Evolutionary conservation across 2,113 vertebrate genomes (phyloP).

Genomic region (Chaetura pelagica): DNA sequence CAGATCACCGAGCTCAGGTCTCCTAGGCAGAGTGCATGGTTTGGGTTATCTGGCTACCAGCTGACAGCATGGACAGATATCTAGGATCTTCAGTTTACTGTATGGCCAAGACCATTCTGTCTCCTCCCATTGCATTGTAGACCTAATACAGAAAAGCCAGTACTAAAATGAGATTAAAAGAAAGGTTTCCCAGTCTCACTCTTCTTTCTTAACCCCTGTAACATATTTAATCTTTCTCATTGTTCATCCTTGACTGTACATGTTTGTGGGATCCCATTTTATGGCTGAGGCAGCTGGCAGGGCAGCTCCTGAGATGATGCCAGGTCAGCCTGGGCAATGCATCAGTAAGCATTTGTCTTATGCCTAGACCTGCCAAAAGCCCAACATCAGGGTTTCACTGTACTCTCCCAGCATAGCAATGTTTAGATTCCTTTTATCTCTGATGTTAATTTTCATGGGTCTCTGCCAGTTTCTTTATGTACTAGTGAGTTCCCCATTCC

Average conservation of each 20-base stretch:
- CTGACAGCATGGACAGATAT: fast-evolving
- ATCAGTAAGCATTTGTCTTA: conserved; percentile 4
- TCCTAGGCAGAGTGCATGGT: background rate
- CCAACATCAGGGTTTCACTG: conserved; percentile 35
- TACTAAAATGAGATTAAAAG: background rate
- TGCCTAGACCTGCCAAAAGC: conserved; percentile 68
- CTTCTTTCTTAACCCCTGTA: background rate
- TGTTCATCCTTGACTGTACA: conserved; percentile 45
- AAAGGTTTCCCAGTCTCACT: background rate
- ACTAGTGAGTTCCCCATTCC: conserved; percentile 19
- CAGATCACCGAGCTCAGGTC: background rate
- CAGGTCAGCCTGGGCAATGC: conserved; percentile 24
- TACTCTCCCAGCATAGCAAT: conserved; percentile 57
- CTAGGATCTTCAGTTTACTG: background rate
- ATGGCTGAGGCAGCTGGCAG: conserved; percentile 58
- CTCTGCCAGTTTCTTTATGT: conserved; percentile 50
- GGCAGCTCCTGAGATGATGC: conserved; percentile 48
- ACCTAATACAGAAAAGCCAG: background rate
- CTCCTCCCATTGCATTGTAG: fast-evolving
- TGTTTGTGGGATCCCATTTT: conserved; percentile 48
- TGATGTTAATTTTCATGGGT: conserved; percentile 47
- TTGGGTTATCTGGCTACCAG: background rate
- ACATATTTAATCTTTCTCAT: conserved; percentile 7
- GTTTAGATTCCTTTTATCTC: conserved; percentile 62
- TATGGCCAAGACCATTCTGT: background rate